Evolutionary conservation across 2,113 vertebrate species (phyloP).

Genomic region (Takifugu bimaculatus): DNA sequence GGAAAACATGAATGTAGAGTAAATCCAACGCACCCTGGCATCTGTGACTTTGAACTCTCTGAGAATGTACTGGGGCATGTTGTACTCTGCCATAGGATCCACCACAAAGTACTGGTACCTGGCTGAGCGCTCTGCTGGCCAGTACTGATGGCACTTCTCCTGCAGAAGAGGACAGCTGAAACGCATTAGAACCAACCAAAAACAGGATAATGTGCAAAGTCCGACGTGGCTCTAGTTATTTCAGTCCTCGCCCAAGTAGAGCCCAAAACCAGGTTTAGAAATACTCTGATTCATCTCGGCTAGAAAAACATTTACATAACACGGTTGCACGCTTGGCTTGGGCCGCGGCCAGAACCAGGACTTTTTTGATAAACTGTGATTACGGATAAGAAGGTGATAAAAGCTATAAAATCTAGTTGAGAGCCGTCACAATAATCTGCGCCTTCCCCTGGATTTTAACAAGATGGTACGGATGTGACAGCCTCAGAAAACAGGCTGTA

Average conservation of each 20-base stretch:
- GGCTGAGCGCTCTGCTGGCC: conserved; percentile 94
- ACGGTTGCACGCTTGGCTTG: conserved; percentile 1
- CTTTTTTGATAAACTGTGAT: conserved; percentile 32
- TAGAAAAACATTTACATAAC: background rate
- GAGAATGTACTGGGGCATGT: conserved; percentile 97
- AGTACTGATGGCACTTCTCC: conserved; percentile 98
- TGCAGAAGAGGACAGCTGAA: conserved; percentile 49
- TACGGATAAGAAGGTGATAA: conserved; percentile 35
- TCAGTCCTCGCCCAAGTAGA: no score
- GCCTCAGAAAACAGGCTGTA: no score
- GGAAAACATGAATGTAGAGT: conserved; percentile 6
- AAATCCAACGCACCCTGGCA: conserved; percentile 80
- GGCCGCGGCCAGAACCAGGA: conserved; percentile 20
- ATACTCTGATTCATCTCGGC: no score
- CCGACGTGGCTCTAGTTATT: background rate
- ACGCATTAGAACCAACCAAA: conserved; percentile 6
- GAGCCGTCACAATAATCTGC: conserved; percentile 15
- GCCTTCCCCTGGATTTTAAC: background rate
- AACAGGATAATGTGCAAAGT: background rate
- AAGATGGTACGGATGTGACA: no score
- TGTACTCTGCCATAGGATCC: conserved; percentile 97
- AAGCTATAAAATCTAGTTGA: conserved; percentile 27
- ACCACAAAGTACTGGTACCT: conserved; percentile 97
- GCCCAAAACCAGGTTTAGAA: no score
- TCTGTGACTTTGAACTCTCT: conserved; percentile 96